Evolutionary conservation across 2,797 vertebrate genomes (phyloP), one percentile per base, ranked within the genome.

Genomic region (Dallia pectoralis): DNA sequence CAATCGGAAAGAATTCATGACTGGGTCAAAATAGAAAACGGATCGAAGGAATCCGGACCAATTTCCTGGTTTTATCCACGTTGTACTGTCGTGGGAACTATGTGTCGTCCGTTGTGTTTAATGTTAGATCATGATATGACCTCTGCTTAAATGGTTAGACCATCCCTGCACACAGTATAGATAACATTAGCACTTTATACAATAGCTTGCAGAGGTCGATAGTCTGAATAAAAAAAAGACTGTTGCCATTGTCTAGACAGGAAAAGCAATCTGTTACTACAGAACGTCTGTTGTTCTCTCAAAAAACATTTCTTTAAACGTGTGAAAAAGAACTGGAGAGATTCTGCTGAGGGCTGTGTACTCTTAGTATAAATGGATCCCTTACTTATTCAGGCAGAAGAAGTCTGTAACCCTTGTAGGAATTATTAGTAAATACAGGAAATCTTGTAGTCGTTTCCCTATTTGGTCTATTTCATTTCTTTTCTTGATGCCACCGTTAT

Each of bases 281-380:
- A 12, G 8, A 59, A 59, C 25, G 18, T 27, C 11, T 59, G 4
- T 27, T 25, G 22, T 59, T 27, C 9, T 4, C 22, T 4, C 15
- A 16, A 51, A 19, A 51, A 51, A 51, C n/a, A n/a, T n/a, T n/a
- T n/a, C n/a, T 7, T 15, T 51, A 19, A 59, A 59, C 22, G 12
- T 59, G 53, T 59, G 53, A 59, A 59, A 59, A 25, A 25, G 22
- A 59, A 59, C 22, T 14, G 53, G 68, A 71, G 75, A 65, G 75
- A 80, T 72, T 71, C 53, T 19, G 56, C 69, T 63, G 64, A 71
- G 53, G 51, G 68, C 15, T 29, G 29, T 8, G 29, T 15, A 32
- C 74, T 78, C 53, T 72, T 69, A n/a, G 53, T 73, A 80, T 64
- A 73, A 78, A 76, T 68, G 66, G 36, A 77, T 61, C 67, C 49